Conservation (phyloP, 2,888 invertebrate species). For the Drosophila birchii region DNA sequence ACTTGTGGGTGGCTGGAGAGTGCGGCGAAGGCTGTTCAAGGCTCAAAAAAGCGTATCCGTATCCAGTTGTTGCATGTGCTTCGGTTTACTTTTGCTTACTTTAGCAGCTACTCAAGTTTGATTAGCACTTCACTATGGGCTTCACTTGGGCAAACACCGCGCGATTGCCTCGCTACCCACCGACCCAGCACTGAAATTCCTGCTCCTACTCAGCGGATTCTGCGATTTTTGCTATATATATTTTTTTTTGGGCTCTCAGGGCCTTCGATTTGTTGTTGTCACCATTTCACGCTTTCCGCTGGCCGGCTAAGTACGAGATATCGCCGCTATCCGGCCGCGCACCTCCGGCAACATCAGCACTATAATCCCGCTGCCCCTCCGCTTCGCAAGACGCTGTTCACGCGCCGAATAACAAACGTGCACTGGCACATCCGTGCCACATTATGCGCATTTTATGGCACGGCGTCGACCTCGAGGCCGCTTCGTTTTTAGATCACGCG, state of each 20-base stretch:
- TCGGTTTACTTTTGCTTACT: slow-evolving; percentile 16
- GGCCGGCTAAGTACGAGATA: slow-evolving; percentile 34
- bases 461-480: slow-evolving; percentile 56
- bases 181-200: slow-evolving; percentile 13
- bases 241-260: background rate
- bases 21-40: slow-evolving; percentile 37
- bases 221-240: background rate
- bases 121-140: slow-evolving; percentile 30
- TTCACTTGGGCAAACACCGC: slow-evolving; percentile 23
- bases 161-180: slow-evolving; percentile 2
- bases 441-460: slow-evolving; percentile 83
- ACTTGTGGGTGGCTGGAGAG: slow-evolving; percentile 36
- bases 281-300: slow-evolving; percentile 10
- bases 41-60: slow-evolving; percentile 66
- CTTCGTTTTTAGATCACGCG: slow-evolving; percentile 72
- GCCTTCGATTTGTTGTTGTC: slow-evolving; percentile 26
- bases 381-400: slow-evolving; percentile 55
- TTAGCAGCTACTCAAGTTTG: slow-evolving; percentile 25
- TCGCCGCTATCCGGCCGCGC: slow-evolving; percentile 30
- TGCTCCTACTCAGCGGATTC: slow-evolving; percentile 1
- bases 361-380: slow-evolving; percentile 16
- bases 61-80: slow-evolving; percentile 74
- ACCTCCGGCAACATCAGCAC: slow-evolving; percentile 23
- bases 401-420: slow-evolving; percentile 82
- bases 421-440: slow-evolving; percentile 80